Base-by-base conservation (phyloP, 2,113 vertebrate genomes). In the human (Homo sapiens) region DNA sequence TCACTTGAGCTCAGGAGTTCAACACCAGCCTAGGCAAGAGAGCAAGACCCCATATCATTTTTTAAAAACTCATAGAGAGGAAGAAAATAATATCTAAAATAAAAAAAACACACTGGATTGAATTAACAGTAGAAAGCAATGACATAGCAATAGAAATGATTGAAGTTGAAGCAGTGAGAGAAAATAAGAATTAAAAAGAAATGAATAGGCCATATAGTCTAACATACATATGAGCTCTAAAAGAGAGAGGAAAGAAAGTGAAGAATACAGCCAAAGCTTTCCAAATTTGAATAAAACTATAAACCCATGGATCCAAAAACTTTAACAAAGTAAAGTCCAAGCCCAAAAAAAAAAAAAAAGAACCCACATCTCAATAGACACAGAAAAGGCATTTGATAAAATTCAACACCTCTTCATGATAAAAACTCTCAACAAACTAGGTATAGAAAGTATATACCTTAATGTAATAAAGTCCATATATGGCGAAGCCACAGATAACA, bases 71-170 rank as follows among this genome's bases (percentile, higher is more conserved):
- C 52, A 55, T 2, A 55, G 52, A 20, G 20, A 82, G 18, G 55
- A 84, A 94, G 70, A 94, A 83, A 93, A 93, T 61, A 76, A 35
- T 78, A 81, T 40, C 43, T 86, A 52, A 89, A 96, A 89, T 50
- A 38, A n/a, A 68, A 68, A 68, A 94, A 86, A 43, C 6, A 80
- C 6, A 82, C 64, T 75, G 68, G 85, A 72, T 17, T 72, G 20
- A 30, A 92, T 70, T 86, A 94, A 89, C 75, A 94, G 50, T 50
- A 83, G 20, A 82, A 70, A 17, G 59, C 85, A 48, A 96, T 70
- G 35, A 96, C 84, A 61, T 10, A 92, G 40, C 72, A 84, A 68
- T 23, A 89, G 50, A 84, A 91, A 81, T 68, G 17, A 75, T 68
- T 93, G 59, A 82, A 81, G 20, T 3, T 90, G 80, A 90, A 87